Conservation (phyloP, 2,113 vertebrate species). For the Tamias sibiricus region DNA sequence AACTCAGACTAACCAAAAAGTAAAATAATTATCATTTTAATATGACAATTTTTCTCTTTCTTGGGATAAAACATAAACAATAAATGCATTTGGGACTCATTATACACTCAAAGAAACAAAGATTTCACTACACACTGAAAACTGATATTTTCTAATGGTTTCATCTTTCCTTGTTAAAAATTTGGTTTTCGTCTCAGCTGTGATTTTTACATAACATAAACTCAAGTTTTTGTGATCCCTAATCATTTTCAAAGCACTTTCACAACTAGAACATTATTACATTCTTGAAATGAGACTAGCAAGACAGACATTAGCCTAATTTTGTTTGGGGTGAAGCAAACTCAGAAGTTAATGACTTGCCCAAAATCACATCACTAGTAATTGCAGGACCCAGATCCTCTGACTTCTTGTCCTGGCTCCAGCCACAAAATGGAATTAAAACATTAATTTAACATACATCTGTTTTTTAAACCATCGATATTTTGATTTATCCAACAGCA, state of each 20-base stretch:
- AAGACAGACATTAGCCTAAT: background rate
- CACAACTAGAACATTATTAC: background rate
- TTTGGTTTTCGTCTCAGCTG: background rate
- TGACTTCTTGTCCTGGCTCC: background rate
- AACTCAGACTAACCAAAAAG: background rate
- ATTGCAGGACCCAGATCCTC: background rate
- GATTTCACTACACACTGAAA: background rate
- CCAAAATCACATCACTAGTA: background rate
- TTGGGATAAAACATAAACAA: constrained; percentile 22
- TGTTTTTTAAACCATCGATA: background rate
- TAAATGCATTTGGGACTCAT: background rate
- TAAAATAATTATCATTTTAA: background rate
- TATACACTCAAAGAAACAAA: constrained; percentile 23
- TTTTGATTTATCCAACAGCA: background rate
- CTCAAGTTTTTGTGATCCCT: background rate
- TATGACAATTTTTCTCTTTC: background rate
- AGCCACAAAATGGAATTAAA: background rate
- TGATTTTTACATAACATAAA: background rate
- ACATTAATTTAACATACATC: background rate
- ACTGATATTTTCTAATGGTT: background rate
- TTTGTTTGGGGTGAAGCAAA: background rate
- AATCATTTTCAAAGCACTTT: constrained; percentile 31
- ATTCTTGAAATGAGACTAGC: background rate
- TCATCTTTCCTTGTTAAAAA: background rate
- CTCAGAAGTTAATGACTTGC: background rate